Evolutionary conservation across 2,113 vertebrate genomes (phyloP).

Genomic region (Apaloderma vittatum): DNA sequence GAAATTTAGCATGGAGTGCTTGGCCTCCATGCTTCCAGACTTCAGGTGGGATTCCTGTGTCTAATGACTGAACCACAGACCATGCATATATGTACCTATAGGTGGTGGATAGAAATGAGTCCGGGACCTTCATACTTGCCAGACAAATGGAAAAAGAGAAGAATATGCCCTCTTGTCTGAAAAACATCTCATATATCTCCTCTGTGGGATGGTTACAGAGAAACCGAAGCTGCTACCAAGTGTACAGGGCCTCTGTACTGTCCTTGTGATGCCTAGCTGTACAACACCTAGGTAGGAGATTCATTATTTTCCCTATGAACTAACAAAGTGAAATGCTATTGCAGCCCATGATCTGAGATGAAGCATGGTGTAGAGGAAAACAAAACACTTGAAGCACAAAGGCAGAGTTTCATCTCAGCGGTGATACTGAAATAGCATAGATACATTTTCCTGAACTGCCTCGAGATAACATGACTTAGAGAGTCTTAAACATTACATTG

Average conservation of each 20-base stretch:
- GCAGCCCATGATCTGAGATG: neutral
- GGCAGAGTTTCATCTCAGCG: neutral
- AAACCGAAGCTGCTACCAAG: neutral
- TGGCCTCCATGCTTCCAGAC: too few species aligned
- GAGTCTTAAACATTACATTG: neutral
- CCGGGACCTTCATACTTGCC: neutral
- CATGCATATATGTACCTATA: rapidly evolving
- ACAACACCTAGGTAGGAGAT: too few species aligned
- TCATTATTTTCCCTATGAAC: neutral
- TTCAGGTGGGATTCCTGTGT: too few species aligned
- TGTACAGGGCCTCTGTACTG: neutral
- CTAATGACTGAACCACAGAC: neutral
- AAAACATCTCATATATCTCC: neutral
- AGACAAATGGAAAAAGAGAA: neutral
- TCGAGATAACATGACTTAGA: neutral
- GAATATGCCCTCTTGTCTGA: rapidly evolving
- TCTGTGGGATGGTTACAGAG: neutral
- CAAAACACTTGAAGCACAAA: neutral
- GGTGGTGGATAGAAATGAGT: neutral
- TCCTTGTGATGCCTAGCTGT: neutral
- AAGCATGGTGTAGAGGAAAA: neutral
- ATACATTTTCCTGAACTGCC: neutral
- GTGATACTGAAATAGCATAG: neutral
- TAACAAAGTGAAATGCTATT: neutral
- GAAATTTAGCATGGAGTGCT: too few species aligned